Evolutionary conservation across 2,797 vertebrate genomes (phyloP).

Genomic region (Tympanoctomys barrerae): DNA sequence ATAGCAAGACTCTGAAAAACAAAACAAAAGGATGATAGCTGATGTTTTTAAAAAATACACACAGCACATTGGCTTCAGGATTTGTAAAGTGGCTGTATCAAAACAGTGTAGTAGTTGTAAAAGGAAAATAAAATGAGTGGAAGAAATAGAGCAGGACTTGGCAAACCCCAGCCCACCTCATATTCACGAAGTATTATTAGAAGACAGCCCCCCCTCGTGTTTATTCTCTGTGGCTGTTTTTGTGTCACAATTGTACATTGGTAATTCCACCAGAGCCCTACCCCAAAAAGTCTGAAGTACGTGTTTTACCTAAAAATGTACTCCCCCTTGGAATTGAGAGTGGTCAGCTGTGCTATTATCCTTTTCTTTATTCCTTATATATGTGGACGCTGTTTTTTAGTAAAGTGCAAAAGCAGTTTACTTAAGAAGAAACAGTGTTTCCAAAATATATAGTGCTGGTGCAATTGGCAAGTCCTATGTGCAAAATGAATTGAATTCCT

Average conservation of each 20-base stretch:
- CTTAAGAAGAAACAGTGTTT: not conserved
- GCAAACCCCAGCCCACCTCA: not conserved
- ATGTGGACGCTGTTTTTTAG: not conserved
- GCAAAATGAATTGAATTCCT: slow-evolving; percentile 25
- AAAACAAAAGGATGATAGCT: not conserved
- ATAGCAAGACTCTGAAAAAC: not conserved
- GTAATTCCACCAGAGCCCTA: not conserved
- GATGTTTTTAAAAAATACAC: not conserved
- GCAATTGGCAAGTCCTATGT: not conserved
- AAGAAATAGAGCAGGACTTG: not conserved
- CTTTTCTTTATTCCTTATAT: not conserved
- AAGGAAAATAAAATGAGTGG: not conserved
- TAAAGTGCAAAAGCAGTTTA: not conserved
- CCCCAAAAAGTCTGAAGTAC: not conserved
- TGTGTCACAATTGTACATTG: not conserved
- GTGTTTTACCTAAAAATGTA: not conserved
- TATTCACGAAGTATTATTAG: not conserved
- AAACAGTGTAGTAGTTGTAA: not conserved
- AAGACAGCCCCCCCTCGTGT: not conserved
- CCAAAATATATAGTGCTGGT: not conserved
- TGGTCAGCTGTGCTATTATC: not conserved
- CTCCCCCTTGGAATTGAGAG: not conserved
- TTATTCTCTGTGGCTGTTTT: not conserved
- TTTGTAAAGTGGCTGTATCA: not conserved
- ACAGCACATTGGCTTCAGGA: slow-evolving; percentile 2